These are phyloP conservation scores for Sylvicapra grimmia DNA, from an alignment of 2,113 vertebrate species.

Conservation along the genomic window DNA sequence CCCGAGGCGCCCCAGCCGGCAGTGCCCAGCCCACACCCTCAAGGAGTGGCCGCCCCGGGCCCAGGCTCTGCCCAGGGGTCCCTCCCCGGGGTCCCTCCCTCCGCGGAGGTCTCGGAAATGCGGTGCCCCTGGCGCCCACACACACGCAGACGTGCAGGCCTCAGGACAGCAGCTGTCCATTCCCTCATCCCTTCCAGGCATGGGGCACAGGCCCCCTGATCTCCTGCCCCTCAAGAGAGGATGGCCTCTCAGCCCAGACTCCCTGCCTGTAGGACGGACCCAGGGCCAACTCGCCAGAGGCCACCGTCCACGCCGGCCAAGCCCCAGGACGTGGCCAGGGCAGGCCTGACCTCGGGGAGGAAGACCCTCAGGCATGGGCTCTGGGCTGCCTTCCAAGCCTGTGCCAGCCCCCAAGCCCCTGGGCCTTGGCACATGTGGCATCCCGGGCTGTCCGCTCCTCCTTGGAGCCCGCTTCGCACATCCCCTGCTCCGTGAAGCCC, in stretches of 20 bases:
- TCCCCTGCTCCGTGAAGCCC: neutral
- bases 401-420: neutral
- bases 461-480: rapidly evolving
- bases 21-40: neutral
- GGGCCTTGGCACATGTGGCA: rapidly evolving
- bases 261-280: neutral
- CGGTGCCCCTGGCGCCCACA: rapidly evolving
- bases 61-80: neutral
- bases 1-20: rapidly evolving
- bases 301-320: neutral
- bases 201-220: rapidly evolving
- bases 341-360: rapidly evolving
- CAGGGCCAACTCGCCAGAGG: neutral
- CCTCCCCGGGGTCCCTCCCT: rapidly evolving
- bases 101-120: rapidly evolving
- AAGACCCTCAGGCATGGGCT: neutral
- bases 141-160: rapidly evolving
- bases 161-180: rapidly evolving
- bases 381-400: neutral
- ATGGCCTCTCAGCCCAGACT: neutral
- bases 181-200: rapidly evolving
- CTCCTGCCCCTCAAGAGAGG: neutral
- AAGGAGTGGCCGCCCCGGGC: rapidly evolving
- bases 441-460: rapidly evolving
- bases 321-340: neutral